Conservation (phyloP, 1,140 invertebrate genomes). For the Ctenoplectra terminalis region DNA sequence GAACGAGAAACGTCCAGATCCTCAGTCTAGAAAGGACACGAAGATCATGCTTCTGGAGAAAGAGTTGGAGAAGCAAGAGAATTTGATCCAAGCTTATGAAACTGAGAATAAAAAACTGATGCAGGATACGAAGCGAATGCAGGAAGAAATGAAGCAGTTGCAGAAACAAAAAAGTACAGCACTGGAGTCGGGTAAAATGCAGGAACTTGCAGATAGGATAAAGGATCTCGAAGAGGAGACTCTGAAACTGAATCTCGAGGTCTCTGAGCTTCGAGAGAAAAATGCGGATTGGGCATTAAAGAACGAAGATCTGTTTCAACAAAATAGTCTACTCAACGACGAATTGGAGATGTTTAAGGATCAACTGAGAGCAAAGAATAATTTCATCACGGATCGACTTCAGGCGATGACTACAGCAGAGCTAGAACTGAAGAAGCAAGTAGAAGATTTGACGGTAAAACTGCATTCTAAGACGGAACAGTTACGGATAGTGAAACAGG, state of each 20-base stretch:
- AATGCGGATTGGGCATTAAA: constrained; percentile 74
- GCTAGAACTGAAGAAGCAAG: constrained; percentile 74
- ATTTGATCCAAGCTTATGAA: constrained; percentile 76
- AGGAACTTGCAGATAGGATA: constrained; percentile 72
- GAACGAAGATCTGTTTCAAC: constrained; percentile 77
- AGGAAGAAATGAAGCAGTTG: constrained; percentile 73
- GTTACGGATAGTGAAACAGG: constrained; percentile 71
- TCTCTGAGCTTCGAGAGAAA: constrained; percentile 74
- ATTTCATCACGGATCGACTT: constrained; percentile 78
- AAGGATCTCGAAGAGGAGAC: constrained; percentile 78
- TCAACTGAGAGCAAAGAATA: constrained; percentile 78
- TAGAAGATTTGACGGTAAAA: constrained; percentile 78
- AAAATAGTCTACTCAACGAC: constrained; percentile 76
- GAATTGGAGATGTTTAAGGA: constrained; percentile 81
- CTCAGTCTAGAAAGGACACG: constrained; percentile 56
- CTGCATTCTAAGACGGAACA: constrained; percentile 79
- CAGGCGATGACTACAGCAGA: constrained; percentile 77
- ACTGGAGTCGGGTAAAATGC: constrained; percentile 60
- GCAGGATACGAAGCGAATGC: constrained; percentile 73
- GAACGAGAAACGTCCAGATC: constrained; percentile 64
- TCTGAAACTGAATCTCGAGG: constrained; percentile 75
- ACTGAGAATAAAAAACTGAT: constrained; percentile 78
- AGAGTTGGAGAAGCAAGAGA: constrained; percentile 78
- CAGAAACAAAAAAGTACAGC: constrained; percentile 66
- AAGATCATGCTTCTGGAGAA: constrained; percentile 73